Percentiles rank a stretch among this genome's conserved stretches.
phyloP scores from a whole-genome alignment of 2,888 invertebrate genomes.

The Liodrosophila aerea region DNA sequence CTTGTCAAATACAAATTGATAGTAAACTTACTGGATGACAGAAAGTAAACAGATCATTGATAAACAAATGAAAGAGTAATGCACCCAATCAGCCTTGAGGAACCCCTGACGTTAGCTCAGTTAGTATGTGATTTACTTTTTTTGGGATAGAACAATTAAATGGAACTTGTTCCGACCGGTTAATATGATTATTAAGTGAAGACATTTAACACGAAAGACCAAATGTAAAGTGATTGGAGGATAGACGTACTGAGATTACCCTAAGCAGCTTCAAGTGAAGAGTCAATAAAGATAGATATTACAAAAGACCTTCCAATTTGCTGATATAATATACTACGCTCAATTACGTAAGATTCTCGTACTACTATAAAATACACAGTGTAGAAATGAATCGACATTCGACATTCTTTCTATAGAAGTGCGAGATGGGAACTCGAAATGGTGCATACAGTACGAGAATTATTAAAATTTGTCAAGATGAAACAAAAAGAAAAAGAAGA shows the following conservation, averaged over 20 bases:
- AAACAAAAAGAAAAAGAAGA: background rate
- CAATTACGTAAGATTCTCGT: background rate
- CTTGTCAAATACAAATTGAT: background rate
- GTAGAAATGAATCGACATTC: no score
- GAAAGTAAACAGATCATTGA: conserved; percentile 2
- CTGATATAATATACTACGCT: background rate
- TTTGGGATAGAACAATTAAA: conserved; percentile 1
- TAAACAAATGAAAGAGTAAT: conserved; percentile 1
- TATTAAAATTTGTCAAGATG: background rate
- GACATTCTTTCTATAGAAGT: background rate
- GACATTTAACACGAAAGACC: background rate
- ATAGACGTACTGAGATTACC: no score
- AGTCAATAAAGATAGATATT: no score
- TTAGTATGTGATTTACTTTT: background rate
- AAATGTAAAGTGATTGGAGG: background rate
- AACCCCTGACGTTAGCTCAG: conserved; percentile 4
- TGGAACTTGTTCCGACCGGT: background rate
- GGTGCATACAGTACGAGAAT: background rate
- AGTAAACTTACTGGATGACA: background rate
- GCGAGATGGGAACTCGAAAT: background rate
- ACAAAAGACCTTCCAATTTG: background rate
- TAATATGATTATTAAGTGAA: background rate
- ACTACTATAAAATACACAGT: background rate
- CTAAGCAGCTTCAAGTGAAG: no score
- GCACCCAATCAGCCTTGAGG: background rate